Evolutionary conservation across 2,888 invertebrate genomes (phyloP), one percentile per base, ranked within the genome.

Genomic region (Trissoscelio sp.): DNA sequence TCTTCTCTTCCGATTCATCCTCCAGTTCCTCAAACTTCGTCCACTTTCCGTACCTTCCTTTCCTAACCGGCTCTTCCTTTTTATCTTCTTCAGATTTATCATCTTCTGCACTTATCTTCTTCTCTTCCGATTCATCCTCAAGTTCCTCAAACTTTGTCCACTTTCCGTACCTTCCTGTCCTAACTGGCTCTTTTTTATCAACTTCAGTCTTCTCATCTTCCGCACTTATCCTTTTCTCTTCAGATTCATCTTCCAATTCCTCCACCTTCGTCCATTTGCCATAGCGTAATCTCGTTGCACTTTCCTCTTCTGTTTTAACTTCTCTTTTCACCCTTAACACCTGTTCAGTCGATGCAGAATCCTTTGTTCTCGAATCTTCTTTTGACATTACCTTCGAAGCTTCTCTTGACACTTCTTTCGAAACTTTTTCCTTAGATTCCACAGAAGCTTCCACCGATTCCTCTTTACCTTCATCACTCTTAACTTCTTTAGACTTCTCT

Each of bases 321-420:
- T 55, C 81, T 53, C 31, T 66, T 58, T 28, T 60, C 44, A 37
- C 57, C 58, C 79, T 87, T 86, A 91, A 89, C 85, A 92, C 92
- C 82, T 92, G 93, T 92, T 92, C 92, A 86, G 92, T 92, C 91
- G 92, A 92, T 86, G 92, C 92, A 84, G 57, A 60, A n/a, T 34
- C 31, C 31, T 12, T 6, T 67, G 31, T 83, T 84, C n/a, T n/a
- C 84, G 57, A 60, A n/a, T 34, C 31, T 34, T 12, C n/a, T 67
- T 39, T 83, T 84, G 31, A 81, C 67, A 12, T 81, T 81, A 9
- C 42, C 62, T 24, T 53, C 3, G 57, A 51, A 31, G 31, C 22
- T 51, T 58, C 48, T 39, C 51, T 51, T 37, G 70, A 55, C 7
- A 12, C n/a, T 39, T 31, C 22, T 86, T 67, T 11, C 39, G 70